phyloP scores from a whole-genome alignment of 2,113 vertebrate species.

The Galbula dea region DNA sequence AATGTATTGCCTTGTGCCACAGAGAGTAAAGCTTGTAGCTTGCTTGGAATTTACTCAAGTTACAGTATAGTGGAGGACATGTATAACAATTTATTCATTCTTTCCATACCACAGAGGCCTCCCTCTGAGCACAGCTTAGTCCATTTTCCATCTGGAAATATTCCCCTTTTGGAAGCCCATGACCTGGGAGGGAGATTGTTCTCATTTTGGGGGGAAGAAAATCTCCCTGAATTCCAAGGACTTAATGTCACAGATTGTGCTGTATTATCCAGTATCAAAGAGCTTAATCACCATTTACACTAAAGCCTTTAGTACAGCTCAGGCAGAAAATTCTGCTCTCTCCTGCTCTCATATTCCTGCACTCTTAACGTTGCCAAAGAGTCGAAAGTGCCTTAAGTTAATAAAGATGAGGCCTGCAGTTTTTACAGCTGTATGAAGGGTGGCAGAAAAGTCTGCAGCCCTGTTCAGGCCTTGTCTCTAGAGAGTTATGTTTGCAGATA shows the following conservation, averaged over 20 bases:
- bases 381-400: background rate
- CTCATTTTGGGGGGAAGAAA: background rate
- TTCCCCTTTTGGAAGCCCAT: background rate
- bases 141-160: constrained; percentile 9
- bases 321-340: background rate
- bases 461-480: background rate
- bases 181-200: background rate
- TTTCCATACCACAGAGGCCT: constrained; percentile 21
- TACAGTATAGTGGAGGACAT: background rate
- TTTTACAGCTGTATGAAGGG: background rate
- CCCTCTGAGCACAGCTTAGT: background rate
- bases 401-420: background rate
- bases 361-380: background rate
- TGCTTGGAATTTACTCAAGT: constrained; percentile 13
- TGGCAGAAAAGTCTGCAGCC: background rate
- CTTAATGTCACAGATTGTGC: background rate
- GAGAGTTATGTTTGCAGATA: background rate
- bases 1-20: background rate
- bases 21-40: background rate
- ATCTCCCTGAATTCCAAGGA: constrained; percentile 5
- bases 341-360: background rate
- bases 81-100: constrained; percentile 21
- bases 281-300: background rate
- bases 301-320: background rate
- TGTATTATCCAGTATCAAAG: constrained; percentile 10